A percentile compares a stretch with the other conserved stretches of the same genome.
Evolutionary conservation across 1,140 invertebrate genomes (phyloP).

Genomic region (Meteorus sp.): DNA sequence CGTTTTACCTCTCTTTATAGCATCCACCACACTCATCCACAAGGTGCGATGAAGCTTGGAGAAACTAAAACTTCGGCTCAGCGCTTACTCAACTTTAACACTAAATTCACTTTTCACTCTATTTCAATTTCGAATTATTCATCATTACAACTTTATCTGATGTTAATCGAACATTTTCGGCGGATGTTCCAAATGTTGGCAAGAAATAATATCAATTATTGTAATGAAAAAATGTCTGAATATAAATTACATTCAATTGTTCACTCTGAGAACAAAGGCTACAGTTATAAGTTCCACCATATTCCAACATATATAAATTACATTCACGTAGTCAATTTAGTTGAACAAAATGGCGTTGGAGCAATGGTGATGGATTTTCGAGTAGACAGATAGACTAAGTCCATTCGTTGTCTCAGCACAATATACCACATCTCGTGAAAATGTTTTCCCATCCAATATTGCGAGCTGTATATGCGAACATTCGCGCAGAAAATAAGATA

Average conservation of each 20-base stretch:
- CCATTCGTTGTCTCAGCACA: neutral
- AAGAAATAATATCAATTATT: too few relatives aligned
- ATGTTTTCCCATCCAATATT: neutral
- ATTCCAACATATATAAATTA: constrained; percentile 35
- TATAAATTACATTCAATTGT: too few relatives aligned
- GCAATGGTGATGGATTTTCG: constrained; percentile 38
- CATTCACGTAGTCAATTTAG: constrained; percentile 52
- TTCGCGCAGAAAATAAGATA: neutral
- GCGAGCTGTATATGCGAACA: neutral
- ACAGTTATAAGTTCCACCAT: neutral
- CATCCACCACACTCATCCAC: neutral
- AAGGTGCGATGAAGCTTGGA: constrained; percentile 3
- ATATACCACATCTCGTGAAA: neutral
- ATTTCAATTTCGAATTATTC: constrained; percentile 1
- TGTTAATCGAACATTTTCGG: neutral
- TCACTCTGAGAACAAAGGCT: neutral
- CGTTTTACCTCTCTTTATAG: neutral
- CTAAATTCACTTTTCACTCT: constrained; percentile 3
- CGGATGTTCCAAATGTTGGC: too few relatives aligned
- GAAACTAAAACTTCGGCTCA: constrained; percentile 13
- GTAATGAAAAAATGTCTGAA: too few relatives aligned
- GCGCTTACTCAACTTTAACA: neutral
- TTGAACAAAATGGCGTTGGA: constrained; percentile 33
- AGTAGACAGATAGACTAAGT: constrained; percentile 25
- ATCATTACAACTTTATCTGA: neutral